Evolutionary conservation across 1,140 invertebrate genomes (phyloP).

Genomic region (Zaprionus tsacasi): DNA sequence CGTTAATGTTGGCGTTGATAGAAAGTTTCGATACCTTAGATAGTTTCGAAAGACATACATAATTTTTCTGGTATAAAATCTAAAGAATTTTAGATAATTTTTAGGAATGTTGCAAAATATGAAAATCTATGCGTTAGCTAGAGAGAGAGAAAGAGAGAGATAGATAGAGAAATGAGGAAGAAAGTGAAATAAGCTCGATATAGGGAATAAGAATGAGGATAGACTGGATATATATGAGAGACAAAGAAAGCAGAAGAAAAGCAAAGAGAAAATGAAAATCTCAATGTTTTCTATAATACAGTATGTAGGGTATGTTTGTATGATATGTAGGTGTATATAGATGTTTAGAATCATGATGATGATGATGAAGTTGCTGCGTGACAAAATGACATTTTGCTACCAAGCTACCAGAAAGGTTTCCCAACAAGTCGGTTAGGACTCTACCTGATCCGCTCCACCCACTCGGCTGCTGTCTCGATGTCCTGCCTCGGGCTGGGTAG

Average conservation of each 20-base stretch:
- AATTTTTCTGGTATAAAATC: neutral
- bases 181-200: too few relatives aligned
- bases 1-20: neutral
- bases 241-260: neutral
- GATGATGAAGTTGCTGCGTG: slow-evolving; percentile 70
- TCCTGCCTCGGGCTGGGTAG: slow-evolving; percentile 1
- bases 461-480: slow-evolving; percentile 11
- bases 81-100: too few relatives aligned
- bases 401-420: slow-evolving; percentile 3
- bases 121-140: too few relatives aligned
- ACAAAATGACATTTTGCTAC: slow-evolving; percentile 79
- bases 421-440: neutral
- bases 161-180: too few relatives aligned
- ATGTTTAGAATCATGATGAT: slow-evolving; percentile 12
- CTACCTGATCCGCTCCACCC: slow-evolving; percentile 19
- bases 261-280: slow-evolving; percentile 44
- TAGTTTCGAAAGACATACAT: slow-evolving; percentile 1
- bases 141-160: too few relatives aligned
- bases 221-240: too few relatives aligned
- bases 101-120: too few relatives aligned
- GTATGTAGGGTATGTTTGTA: neutral
- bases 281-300: neutral
- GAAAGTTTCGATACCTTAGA: neutral
- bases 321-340: neutral
- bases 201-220: too few relatives aligned